A percentile compares a stretch with the other conserved stretches of the same genome.
Evolutionary conservation across 2,888 invertebrate genomes (phyloP).

Genomic region (Petrolisthes manimaculis): DNA sequence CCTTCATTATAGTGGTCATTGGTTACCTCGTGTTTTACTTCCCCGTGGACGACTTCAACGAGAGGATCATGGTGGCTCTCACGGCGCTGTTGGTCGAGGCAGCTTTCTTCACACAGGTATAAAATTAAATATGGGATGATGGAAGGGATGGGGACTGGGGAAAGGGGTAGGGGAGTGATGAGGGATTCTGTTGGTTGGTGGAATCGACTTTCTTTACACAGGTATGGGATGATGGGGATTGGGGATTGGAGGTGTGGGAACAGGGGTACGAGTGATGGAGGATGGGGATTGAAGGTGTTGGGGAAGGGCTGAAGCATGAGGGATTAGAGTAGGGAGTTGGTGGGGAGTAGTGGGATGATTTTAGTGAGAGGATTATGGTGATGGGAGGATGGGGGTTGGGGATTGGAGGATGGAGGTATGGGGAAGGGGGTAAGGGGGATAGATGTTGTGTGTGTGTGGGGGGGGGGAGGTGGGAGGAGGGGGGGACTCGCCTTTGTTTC

Average conservation of each 20-base stretch:
- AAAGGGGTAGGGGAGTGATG: not conserved
- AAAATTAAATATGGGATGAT: no score
- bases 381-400: not conserved
- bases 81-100: conserved; percentile 51
- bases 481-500: not conserved
- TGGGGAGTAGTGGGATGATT: not conserved
- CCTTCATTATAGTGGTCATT: conserved; percentile 56
- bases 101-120: conserved; percentile 55
- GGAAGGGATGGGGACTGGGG: not conserved
- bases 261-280: not conserved
- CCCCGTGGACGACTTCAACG: conserved; percentile 53
- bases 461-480: not conserved
- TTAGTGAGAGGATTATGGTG: not conserved
- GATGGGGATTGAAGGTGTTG: not conserved
- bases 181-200: no score
- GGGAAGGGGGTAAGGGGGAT: not conserved
- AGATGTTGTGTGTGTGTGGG: not conserved
- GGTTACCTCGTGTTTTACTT: conserved; percentile 55
- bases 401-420: not conserved
- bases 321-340: not conserved
- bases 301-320: not conserved
- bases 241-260: not conserved
- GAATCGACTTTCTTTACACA: conserved; percentile 49
- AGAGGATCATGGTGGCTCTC: conserved; percentile 51
- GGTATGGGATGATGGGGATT: not conserved